A percentile compares a stretch with the other conserved stretches of the same genome.
These are phyloP conservation scores for Holcopasites calliopsidis DNA, from an alignment of 1,140 invertebrate genomes.

Conservation along the genomic window DNA sequence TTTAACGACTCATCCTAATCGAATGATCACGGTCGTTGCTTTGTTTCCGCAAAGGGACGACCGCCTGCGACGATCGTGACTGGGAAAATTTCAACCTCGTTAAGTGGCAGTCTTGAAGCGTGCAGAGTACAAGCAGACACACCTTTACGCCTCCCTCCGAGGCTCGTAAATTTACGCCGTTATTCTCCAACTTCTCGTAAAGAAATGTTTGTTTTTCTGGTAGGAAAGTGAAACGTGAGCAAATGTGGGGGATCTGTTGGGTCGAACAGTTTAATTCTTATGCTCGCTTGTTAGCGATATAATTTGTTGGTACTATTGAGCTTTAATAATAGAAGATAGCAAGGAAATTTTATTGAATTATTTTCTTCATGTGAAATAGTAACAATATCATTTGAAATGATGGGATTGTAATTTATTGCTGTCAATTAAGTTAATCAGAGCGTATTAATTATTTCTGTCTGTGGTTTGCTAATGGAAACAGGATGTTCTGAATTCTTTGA, in stretches of 20 bases:
- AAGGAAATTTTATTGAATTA: no score
- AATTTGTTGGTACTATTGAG: no score
- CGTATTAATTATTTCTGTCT: conserved; percentile 11
- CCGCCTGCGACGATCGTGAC: conserved; percentile 25
- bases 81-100: conserved; percentile 30
- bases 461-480: no score
- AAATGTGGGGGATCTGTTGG: not conserved
- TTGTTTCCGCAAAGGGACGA: conserved; percentile 15
- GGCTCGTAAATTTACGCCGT: conserved; percentile 11
- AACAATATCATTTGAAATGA: conserved; percentile 1
- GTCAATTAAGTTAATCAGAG: conserved; percentile 27
- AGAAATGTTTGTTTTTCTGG: not conserved
- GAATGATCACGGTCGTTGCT: conserved; percentile 2
- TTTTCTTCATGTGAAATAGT: not conserved
- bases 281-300: not conserved
- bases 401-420: conserved; percentile 13
- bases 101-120: conserved; percentile 1
- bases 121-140: conserved; percentile 20
- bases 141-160: not conserved
- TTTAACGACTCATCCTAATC: conserved; percentile 29
- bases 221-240: not conserved
- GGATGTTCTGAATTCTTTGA: no score
- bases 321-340: no score
- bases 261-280: not conserved
- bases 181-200: not conserved